These are phyloP conservation scores for Psittacula cyanocephala DNA, from an alignment of 2,113 vertebrate species.

Conservation along the genomic window DNA sequence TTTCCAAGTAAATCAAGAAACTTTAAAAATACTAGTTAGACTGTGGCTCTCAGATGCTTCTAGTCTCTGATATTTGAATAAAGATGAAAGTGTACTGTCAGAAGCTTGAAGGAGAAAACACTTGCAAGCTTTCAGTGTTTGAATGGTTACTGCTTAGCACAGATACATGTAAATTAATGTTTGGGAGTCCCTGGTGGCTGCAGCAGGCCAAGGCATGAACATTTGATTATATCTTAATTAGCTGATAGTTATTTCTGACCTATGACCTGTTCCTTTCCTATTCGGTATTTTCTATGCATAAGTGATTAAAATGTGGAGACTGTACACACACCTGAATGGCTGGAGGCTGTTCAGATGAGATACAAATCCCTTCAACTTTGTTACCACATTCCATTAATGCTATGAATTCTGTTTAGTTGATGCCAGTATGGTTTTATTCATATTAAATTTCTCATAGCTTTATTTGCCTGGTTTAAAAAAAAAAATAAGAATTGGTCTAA, in stretches of 20 bases:
- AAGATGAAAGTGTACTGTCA: background rate
- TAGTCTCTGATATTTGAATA: background rate
- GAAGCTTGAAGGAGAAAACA: background rate
- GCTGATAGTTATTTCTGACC: background rate
- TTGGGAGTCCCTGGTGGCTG: background rate
- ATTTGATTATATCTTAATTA: background rate
- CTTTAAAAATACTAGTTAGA: background rate
- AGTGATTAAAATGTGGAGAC: background rate
- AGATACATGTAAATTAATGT: background rate
- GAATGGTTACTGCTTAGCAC: background rate
- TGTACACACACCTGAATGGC: background rate
- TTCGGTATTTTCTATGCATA: background rate
- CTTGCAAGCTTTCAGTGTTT: background rate
- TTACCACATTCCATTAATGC: background rate
- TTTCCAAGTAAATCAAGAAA: background rate
- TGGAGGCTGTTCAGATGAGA: background rate
- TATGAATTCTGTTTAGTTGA: background rate
- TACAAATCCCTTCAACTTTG: background rate
- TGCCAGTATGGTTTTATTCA: background rate
- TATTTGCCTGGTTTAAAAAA: background rate
- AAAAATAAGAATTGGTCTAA: background rate
- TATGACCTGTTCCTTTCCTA: background rate
- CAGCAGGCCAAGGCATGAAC: background rate
- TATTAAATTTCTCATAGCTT: background rate
- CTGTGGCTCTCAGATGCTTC: background rate